Base-by-base conservation (phyloP, 2,888 invertebrate species). In the Tillus elongatus region DNA sequence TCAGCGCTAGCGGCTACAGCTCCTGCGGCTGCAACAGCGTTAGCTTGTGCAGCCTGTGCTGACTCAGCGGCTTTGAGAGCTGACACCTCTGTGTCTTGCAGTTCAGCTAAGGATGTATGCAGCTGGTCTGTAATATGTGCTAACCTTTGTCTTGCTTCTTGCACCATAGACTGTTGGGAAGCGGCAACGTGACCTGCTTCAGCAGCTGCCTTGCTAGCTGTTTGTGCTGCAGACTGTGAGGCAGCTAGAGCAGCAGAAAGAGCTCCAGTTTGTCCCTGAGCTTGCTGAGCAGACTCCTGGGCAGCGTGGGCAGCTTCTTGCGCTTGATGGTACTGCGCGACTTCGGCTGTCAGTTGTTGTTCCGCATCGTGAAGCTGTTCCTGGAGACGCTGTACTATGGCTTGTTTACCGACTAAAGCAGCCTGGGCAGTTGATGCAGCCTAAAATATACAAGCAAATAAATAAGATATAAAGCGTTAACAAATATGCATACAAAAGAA, bases 111-210 rank as follows among this genome's bases (percentile, higher is more conserved):
- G 30, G 80, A 77, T 1, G 74, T 72, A 39, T 72, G 71, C 8
- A 82, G 67, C 49, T 81, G 79, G n/a, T 78, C 75, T 37, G 75
- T 73, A 9, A 79, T 64, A 2, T 77, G 68, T 43, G 73, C 70
- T 10, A 79, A 64, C 10, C 79, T 63, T 45, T 77, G 75, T 38
- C 79, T 72, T 0, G 82, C 80, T 12, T 78, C 77, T 3, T 79
- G 76, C 1, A 81, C 74, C 81, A 81, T 81, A 27, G 76, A 74
- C 3, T 79, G 80, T 51, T 82, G 82, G 0, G 80, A 77, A 0
- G 80, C 81, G 1, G 79, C 62, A 55, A 82, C 80, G 27, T 77
- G 77, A 0, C 77, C 74, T 0, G 82, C 76, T 48, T 79, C 80
- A 0, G 73, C 72, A 0, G 81, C 75, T 1, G 82, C 75, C 43